Evolutionary conservation across 2,888 invertebrate genomes (phyloP).

Genomic region (Xanthorhoe spadicearia): DNA sequence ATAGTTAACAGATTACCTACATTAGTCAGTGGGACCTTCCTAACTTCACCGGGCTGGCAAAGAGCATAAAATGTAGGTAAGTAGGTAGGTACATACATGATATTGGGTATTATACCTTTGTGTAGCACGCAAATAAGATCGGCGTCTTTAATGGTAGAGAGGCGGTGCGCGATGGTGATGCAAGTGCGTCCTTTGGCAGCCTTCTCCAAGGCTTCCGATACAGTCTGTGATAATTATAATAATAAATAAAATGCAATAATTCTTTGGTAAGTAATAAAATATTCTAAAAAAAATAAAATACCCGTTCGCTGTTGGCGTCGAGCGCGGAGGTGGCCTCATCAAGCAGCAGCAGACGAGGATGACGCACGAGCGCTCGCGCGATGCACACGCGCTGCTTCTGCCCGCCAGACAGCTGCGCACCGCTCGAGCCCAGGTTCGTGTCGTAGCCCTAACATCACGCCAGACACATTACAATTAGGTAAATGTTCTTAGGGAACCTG

Average conservation of each 20-base stretch:
- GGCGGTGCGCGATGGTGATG: constrained; percentile 93
- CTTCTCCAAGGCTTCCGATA: constrained; percentile 92
- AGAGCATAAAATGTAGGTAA: no score
- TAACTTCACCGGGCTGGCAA: no score
- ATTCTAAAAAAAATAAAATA: no score
- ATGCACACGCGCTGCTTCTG: constrained; percentile 91
- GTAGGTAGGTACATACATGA: neutral
- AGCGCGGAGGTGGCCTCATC: constrained; percentile 89
- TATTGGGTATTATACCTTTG: constrained; percentile 80
- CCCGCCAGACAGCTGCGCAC: constrained; percentile 88
- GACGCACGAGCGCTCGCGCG: constrained; percentile 88
- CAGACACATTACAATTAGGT: no score
- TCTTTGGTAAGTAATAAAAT: no score
- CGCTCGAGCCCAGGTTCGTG: constrained; percentile 87
- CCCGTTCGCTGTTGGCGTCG: constrained; percentile 89
- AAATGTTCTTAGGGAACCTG: no score
- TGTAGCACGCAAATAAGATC: constrained; percentile 94
- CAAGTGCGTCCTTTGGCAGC: constrained; percentile 93
- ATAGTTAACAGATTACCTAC: no score
- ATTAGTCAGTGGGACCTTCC: no score
- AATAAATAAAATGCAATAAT: neutral
- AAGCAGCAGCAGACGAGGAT: constrained; percentile 86
- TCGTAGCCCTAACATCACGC: constrained; percentile 84
- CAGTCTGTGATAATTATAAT: constrained; percentile 81
- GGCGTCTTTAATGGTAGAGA: constrained; percentile 92